Evolutionary conservation across 64 coral and sea anemone genomes (phyloP).

Genomic region (Stichodactyla helianthus): DNA sequence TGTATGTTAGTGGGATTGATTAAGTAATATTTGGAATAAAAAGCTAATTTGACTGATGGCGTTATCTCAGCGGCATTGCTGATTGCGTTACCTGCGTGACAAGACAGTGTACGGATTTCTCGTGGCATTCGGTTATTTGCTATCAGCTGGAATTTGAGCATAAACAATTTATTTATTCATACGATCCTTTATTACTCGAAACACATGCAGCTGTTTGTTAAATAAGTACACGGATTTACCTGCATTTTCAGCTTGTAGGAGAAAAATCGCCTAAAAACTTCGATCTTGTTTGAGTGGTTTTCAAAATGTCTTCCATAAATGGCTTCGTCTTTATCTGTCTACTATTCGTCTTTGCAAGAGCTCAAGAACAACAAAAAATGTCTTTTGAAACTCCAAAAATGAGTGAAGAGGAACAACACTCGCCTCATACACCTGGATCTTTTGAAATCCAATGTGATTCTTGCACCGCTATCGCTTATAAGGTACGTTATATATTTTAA

Average conservation of each 20-base stretch:
- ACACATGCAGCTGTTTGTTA: not conserved
- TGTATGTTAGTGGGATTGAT: too few species aligned
- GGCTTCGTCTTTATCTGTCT: not conserved
- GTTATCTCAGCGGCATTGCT: not conserved
- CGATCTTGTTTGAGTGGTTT: not conserved
- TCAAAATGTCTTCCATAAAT: not conserved
- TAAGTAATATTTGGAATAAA: too few species aligned
- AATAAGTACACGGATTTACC: not conserved
- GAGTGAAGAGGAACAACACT: conserved; percentile 95
- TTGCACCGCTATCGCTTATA: conserved; percentile 86
- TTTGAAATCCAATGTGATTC: conserved; percentile 97
- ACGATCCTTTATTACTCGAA: conserved; percentile 12
- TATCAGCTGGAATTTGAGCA: conserved; percentile 13
- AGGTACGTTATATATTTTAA: conserved; percentile 31
- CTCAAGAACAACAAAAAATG: conserved; percentile 67
- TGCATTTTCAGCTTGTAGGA: not conserved
- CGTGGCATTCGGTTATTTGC: conserved; percentile 63
- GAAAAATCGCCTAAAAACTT: not conserved
- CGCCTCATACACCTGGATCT: conserved; percentile 76
- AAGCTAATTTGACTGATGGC: not conserved
- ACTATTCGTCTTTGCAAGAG: not conserved
- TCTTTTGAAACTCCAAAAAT: conserved; percentile 95
- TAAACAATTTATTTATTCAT: conserved; percentile 63
- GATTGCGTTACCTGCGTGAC: not conserved
- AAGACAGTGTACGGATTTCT: not conserved